phyloP scores from a whole-genome alignment of 2,888 invertebrate genomes.

The Sabatieria punctata region DNA sequence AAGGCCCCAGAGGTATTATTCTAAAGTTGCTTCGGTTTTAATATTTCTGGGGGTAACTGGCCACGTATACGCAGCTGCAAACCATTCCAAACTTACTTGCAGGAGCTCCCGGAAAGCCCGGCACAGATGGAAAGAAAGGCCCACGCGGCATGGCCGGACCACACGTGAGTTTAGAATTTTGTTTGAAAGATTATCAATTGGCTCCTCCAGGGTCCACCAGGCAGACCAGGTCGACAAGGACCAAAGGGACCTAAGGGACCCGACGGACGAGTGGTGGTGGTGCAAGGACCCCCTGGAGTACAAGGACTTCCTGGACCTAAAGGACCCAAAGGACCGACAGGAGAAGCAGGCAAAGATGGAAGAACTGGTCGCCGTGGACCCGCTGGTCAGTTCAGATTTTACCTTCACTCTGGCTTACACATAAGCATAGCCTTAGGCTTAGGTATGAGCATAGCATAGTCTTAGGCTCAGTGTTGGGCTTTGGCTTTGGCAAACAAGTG shows the following conservation, averaged over 20 bases:
- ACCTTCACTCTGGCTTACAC: no score
- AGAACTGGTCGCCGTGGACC: no score
- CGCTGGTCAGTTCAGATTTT: no score
- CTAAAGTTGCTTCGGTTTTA: no score
- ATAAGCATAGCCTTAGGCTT: no score
- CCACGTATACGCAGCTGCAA: no score
- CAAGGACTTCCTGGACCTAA: slow-evolving; percentile 17
- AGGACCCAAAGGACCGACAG: slow-evolving; percentile 19
- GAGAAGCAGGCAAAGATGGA: slow-evolving; percentile 14
- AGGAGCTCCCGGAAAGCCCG: slow-evolving; percentile 20
- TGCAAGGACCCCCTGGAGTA: slow-evolving; percentile 13
- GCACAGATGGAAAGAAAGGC: slow-evolving; percentile 26
- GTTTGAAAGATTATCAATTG: neutral
- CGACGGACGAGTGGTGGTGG: slow-evolving; percentile 17
- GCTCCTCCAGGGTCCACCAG: slow-evolving; percentile 12
- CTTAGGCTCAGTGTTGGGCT: no score
- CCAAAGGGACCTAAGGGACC: slow-evolving; percentile 19
- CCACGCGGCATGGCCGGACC: slow-evolving; percentile 23
- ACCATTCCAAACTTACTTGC: no score
- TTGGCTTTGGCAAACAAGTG: no score
- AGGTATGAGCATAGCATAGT: no score
- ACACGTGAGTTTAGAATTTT: neutral
- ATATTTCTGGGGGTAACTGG: neutral
- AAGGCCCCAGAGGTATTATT: neutral
- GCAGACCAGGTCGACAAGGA: slow-evolving; percentile 18